These are phyloP conservation scores for Alca torda DNA, from an alignment of 2,797 vertebrate species.

Conservation along the genomic window DNA sequence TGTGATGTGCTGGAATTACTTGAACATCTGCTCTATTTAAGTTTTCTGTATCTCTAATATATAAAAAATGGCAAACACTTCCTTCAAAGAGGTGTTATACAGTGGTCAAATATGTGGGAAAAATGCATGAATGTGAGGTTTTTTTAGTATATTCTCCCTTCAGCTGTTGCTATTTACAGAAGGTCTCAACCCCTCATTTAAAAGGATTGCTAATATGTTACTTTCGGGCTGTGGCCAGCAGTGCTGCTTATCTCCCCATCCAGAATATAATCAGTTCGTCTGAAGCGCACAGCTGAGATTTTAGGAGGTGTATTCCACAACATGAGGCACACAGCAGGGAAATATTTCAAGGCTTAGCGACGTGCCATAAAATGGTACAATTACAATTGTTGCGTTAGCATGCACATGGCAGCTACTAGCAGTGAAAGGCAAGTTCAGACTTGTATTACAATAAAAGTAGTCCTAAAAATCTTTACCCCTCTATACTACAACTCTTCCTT, in stretches of 20 bases:
- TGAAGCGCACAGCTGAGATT: neutral
- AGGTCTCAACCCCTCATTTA: neutral
- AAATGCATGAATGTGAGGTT: neutral
- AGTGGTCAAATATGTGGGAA: neutral
- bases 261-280: neutral
- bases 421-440: neutral
- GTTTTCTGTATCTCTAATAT: neutral
- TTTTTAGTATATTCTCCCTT: neutral
- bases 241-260: neutral
- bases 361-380: neutral
- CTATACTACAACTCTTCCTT: neutral
- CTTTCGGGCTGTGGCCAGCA: neutral
- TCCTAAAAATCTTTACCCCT: neutral
- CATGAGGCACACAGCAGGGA: rapidly evolving
- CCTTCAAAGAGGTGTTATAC: neutral
- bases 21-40: neutral
- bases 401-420: neutral
- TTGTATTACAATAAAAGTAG: neutral
- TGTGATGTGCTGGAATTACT: neutral
- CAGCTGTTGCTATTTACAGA: neutral
- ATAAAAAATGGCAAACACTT: neutral
- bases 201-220: neutral
- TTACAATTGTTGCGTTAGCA: rapidly evolving
- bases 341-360: neutral
- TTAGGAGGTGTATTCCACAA: neutral